Base-by-base conservation (phyloP, 2,797 vertebrate species). In the Dicrostonyx torquatus region DNA sequence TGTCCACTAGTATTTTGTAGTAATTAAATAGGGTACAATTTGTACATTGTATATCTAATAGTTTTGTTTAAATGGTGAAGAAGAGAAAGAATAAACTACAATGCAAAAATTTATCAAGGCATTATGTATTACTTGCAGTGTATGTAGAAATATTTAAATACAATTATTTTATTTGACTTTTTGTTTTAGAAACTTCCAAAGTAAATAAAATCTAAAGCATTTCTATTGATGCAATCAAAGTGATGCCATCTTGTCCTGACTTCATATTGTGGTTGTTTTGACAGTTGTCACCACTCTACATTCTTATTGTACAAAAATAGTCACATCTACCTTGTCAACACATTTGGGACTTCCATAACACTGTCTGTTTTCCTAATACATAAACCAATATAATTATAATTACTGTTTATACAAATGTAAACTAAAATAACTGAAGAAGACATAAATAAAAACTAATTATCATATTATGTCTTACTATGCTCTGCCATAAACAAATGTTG, bases 111-210 rank as follows among this genome's bases (percentile, higher is more conserved):
- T 82, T 72, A 13, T 64, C 20, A 84, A 34, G 73, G 22, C 70
- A 77, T n/a, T 66, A 82, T 45, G 66, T 40, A 14, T 58, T 87
- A 31, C 76, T 82, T 83, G n/a, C 6, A 86, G 34, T 79, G 50
- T 68, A 48, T 37, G 0, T 48, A 68, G 43, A 55, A 43, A 68
- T 6, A 50, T 66, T 11, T 26, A 55, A 87, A 93, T 48, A 94
- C 7, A 90, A 73, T 94, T 79, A 43, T 90, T 92, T 6, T 45
- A 62, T 8, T 86, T 60, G 40, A 93, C 0, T 13, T 85, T 95
- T 95, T 75, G 6, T 62, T 43, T 92, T 89, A 40, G 50, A 90
- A 93, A 83, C 62, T 78, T 55, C 3, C 22, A 89, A 76, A 62
- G 1, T 73, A 60, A 77, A 1, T 83, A 58, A 92, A 50, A 70